A percentile compares a stretch with the other conserved stretches of the same genome.
Conservation (phyloP, 2,888 invertebrate genomes). For the Lasioglossum malachurum region DNA sequence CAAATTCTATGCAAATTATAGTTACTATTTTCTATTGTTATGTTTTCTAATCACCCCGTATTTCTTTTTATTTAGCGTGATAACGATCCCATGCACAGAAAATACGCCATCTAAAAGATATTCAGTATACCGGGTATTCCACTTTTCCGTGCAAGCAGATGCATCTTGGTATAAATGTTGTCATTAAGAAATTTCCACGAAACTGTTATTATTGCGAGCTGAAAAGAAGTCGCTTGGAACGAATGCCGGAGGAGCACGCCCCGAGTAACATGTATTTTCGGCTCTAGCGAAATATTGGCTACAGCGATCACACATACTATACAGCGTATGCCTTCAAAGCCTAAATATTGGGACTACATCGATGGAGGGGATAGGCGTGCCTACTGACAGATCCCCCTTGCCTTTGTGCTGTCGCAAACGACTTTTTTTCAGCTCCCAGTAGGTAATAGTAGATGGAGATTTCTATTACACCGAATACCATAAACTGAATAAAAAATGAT, state of each 20-base stretch:
- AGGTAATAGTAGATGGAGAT: neutral
- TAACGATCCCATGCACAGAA: constrained; percentile 5
- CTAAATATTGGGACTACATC: neutral
- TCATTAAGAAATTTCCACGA: neutral
- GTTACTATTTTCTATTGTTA: neutral
- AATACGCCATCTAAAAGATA: constrained; percentile 11
- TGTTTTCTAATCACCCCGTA: neutral
- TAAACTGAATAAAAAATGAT: neutral
- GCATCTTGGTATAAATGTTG: neutral
- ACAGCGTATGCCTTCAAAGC: neutral
- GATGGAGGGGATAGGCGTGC: neutral
- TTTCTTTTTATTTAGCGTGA: neutral
- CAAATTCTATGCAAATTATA: neutral
- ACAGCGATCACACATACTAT: neutral
- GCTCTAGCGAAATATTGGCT: neutral
- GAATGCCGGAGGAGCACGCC: neutral
- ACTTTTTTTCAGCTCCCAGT: neutral
- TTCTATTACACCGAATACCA: neutral
- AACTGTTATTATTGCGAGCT: neutral
- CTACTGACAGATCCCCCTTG: neutral
- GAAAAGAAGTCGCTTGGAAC: neutral
- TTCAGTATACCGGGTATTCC: neutral
- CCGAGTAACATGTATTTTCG: neutral
- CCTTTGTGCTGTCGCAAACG: neutral
- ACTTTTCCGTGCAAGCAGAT: neutral